These are phyloP conservation scores for Fabriciana adippe DNA, from an alignment of 2,888 invertebrate species.

Conservation along the genomic window DNA sequence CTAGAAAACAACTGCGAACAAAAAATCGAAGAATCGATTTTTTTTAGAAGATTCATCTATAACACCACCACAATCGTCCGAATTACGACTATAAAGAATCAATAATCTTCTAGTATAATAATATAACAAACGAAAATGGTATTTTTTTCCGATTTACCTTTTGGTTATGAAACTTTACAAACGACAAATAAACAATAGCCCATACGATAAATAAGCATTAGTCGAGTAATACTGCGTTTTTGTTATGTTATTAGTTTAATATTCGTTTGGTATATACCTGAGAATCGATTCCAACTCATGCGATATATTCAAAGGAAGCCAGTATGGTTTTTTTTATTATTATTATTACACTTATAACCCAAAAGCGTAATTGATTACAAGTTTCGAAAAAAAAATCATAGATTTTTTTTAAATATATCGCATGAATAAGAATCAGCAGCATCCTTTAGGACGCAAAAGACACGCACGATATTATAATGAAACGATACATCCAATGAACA, in stretches of 20 bases:
- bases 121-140: too few relatives aligned
- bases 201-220: neutral
- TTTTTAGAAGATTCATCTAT: too few relatives aligned
- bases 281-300: neutral
- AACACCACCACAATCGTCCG: too few relatives aligned
- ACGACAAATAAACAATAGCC: too few relatives aligned
- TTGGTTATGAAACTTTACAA: too few relatives aligned
- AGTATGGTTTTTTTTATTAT: neutral
- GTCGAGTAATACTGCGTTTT: neutral
- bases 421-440: neutral
- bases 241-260: neutral
- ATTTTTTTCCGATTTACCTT: too few relatives aligned
- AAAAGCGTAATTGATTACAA: neutral
- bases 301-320: neutral
- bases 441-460: neutral
- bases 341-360: too few relatives aligned
- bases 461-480: neutral
- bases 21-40: too few relatives aligned
- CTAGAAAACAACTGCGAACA: neutral
- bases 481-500: neutral
- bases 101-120: too few relatives aligned
- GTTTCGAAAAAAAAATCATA: neutral
- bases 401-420: neutral
- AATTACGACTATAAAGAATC: too few relatives aligned
- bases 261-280: constrained; percentile 13